Evolutionary conservation across 92 coral and sea anemone species (phyloP), one percentile per base, ranked within the genome.

Genomic region (Muricea muricata): DNA sequence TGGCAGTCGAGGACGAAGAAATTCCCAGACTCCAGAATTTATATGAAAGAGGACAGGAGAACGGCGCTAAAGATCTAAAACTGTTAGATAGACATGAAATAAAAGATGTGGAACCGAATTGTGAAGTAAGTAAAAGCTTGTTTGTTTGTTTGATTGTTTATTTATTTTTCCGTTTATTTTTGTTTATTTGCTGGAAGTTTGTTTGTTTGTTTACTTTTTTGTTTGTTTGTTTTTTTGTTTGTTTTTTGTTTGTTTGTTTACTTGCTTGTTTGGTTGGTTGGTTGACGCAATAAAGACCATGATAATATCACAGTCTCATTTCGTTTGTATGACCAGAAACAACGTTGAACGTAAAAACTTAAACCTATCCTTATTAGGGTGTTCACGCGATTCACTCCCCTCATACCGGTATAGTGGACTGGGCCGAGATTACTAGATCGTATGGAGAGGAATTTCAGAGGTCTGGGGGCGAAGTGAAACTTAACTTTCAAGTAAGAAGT

Each of bases 361-460:
- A 45, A 70, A 45, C n/a, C n/a, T n/a, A 39, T 37, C 26, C 18
- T 0, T 39, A 18, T 73, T 45, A 97, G 99, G 99, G 99, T 46
- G 42, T 97, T 81, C 91, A 90, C 87, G 99, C 99, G 17, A 97
- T 97, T 28, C 81, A 90, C 37, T 97, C 99, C 47, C 99, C 99
- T 24, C 88, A 97, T 67, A 97, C 99, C 69, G 99, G 99, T 34
- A 97, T 97, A 30, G 75, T 97, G 40, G 99, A 97, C 86, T 97
- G 99, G 99, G 97, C 92, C 33, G 90, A 90, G 82, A 97, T 97
- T 31, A 93, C 98, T 25, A 87, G 78, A 63, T 90, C 89, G 13
- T 97, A 93, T 90, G 99, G 97, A 23, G 88, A 94, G 41, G 90
- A 97, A 80, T 97, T 97, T 87, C 90, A 75, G 65, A 81, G 72